Base-by-base conservation (phyloP, 2,888 invertebrate species). In the Parnassius apollo region DNA sequence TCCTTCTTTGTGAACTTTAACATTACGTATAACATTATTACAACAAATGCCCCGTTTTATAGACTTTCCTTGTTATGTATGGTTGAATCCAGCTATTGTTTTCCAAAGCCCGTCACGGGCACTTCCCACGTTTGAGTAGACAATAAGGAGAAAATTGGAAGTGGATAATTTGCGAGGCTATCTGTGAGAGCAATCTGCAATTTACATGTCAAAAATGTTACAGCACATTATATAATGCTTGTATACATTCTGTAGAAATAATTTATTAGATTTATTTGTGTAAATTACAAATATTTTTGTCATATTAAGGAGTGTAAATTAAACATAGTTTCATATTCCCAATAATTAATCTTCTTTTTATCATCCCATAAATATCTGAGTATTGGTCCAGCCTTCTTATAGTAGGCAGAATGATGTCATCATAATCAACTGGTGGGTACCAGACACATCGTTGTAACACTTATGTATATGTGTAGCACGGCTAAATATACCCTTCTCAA, bases 1-100 rank as follows among this genome's bases (percentile, higher is more conserved):
- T 49, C 60, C 48, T 46, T n/a, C 64, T 60, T 53, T 55, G 56
- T 57, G 64, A 64, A 64, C 53, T 64, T 57, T 64, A 53, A 22
- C 56, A 64, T 64, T 64, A 50, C 60, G 60, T 66, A 57, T 64
- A 59, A 45, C 56, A 35, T 48, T 57, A 51, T 65, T 53, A 53
- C 51, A 57, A 42, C 42, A 61, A 63, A 61, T 65, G 57, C 61
- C 69, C 76, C 72, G 83, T 88, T 91, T 86, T 91, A 91, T 91
- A 91, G 88, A 88, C 85, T 90, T 83, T 81, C 77, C 79, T 83
- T 85, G 90, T 90, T 91, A 90, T 91, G 89, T 86, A 80, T 86
- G 82, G 89, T 74, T 89, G 90, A 88, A 88, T 89, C 87, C 85
- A 85, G 88, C 91, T 87, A 91, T 91, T 91, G 91, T 91, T 87